Evolutionary conservation across 2,797 vertebrate species (phyloP).

Genomic region (Taenioides sp.): DNA sequence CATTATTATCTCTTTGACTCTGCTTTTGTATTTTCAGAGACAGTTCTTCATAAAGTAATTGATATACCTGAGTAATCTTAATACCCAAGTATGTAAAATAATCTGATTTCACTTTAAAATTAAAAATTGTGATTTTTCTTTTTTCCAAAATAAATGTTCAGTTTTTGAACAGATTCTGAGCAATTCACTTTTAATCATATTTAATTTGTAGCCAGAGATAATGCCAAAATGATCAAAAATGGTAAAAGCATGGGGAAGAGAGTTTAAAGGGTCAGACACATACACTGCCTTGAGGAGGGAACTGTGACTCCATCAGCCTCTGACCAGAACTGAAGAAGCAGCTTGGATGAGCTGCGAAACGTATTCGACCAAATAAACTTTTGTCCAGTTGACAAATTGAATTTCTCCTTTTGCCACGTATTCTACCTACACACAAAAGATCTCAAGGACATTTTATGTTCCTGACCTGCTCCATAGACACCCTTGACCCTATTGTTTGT

Average conservation of each 20-base stretch:
- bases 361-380: no score
- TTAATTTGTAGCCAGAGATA: not conserved
- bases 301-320: no score
- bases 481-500: not conserved
- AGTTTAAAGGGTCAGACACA: not conserved
- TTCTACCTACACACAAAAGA: no score
- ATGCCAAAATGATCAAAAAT: not conserved
- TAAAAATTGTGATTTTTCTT: not conserved
- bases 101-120: not conserved
- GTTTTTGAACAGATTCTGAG: not conserved
- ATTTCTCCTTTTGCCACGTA: no score
- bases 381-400: no score
- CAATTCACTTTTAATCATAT: not conserved
- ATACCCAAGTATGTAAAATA: not conserved
- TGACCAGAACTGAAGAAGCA: no score
- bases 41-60: not conserved
- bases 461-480: not conserved
- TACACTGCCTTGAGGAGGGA: no score
- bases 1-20: not conserved
- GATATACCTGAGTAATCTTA: not conserved
- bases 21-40: conserved; percentile 1
- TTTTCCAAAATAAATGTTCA: no score
- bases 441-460: not conserved
- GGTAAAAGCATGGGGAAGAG: not conserved
- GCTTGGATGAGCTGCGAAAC: no score